Conservation (phyloP, 2,888 invertebrate species). For the Dorcus parallelipipedus region DNA sequence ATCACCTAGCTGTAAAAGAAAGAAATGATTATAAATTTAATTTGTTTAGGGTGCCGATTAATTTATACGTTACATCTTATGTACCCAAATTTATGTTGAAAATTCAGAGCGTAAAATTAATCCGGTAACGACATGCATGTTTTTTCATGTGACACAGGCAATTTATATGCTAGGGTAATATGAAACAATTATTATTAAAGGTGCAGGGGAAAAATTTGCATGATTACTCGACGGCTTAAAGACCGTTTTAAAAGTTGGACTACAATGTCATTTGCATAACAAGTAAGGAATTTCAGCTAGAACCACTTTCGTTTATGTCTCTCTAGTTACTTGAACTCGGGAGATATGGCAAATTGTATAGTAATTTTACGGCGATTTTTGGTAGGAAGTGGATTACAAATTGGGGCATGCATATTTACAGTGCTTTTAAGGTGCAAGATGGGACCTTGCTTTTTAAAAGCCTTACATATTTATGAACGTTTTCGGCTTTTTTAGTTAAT, state of each 20-base stretch:
- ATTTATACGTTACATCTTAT: no score
- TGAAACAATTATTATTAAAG: slow-evolving; percentile 27
- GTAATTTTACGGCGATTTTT: slow-evolving; percentile 39
- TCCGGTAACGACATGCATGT: no score
- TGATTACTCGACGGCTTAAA: slow-evolving; percentile 44
- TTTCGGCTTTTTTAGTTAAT: not conserved
- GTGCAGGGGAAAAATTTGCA: slow-evolving; percentile 36
- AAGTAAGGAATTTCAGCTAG: slow-evolving; percentile 38
- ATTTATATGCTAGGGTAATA: no score
- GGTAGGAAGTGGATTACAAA: slow-evolving; percentile 34
- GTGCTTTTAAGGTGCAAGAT: slow-evolving; percentile 23
- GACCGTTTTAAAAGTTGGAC: slow-evolving; percentile 48
- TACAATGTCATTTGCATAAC: slow-evolving; percentile 49
- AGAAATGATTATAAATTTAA: slow-evolving; percentile 8
- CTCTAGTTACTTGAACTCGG: slow-evolving; percentile 38
- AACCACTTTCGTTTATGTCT: slow-evolving; percentile 43
- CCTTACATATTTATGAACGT: slow-evolving; percentile 32
- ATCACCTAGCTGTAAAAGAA: slow-evolving; percentile 79
- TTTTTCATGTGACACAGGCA: no score
- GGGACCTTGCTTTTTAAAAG: slow-evolving; percentile 20
- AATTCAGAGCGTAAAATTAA: no score
- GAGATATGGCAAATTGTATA: slow-evolving; percentile 43
- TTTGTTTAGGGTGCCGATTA: no score
- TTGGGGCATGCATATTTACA: slow-evolving; percentile 31
- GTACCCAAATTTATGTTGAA: no score